phyloP scores from a whole-genome alignment of 2,113 vertebrate genomes.

The Sinocyclocheilus anshuiensis region DNA sequence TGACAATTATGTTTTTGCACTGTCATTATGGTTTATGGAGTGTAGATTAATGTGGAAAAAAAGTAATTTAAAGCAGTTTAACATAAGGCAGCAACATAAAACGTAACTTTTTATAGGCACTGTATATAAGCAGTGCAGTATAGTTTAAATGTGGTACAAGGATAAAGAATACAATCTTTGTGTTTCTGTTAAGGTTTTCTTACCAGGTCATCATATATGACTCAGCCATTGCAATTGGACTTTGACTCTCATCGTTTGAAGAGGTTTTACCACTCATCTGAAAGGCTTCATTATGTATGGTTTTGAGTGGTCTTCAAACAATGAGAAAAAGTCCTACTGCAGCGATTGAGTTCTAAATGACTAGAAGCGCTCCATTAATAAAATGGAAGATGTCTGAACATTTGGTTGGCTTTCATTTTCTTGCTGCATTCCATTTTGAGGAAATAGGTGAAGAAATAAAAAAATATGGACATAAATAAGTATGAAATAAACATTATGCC shows the following conservation, averaged over 20 bases:
- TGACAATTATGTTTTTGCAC: too few relatives aligned
- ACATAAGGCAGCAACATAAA: too few relatives aligned
- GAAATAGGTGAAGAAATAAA: background rate
- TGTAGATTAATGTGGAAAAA: too few relatives aligned
- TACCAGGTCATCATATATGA: background rate
- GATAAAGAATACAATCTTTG: background rate
- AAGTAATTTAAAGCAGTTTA: too few relatives aligned
- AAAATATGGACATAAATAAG: background rate
- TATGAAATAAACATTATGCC: background rate
- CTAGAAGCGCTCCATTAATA: background rate
- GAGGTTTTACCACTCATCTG: background rate
- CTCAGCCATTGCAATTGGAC: background rate
- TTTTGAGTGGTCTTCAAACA: background rate
- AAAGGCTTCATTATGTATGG: background rate
- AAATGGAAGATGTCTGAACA: constrained; percentile 1
- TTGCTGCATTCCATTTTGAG: background rate
- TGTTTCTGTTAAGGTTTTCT: background rate
- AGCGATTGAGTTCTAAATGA: background rate
- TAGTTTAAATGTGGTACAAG: background rate
- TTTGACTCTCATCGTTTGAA: background rate
- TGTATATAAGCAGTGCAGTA: background rate
- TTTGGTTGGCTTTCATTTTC: background rate
- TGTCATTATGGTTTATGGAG: too few relatives aligned
- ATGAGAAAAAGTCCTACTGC: background rate
- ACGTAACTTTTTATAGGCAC: too few relatives aligned